A percentile compares a stretch with the other conserved stretches of the same genome.
Conservation (phyloP, 2,888 invertebrate genomes). For the Sylvicola fuscatus region DNA sequence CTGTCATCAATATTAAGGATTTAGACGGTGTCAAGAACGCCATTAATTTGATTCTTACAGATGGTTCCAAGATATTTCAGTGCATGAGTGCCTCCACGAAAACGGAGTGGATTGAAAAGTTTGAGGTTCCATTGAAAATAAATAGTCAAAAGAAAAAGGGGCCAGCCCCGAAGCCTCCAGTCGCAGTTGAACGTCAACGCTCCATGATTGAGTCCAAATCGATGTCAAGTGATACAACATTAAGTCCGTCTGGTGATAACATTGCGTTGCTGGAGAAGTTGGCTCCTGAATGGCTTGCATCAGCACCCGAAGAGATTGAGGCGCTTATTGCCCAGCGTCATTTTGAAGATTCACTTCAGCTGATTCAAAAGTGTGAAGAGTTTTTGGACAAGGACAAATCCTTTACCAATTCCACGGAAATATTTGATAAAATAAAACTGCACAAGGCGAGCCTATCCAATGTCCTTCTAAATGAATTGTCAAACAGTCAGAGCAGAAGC, state of each 20-base stretch:
- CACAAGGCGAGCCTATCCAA: conserved; percentile 62
- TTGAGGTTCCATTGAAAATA: conserved; percentile 60
- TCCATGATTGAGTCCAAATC: conserved; percentile 13
- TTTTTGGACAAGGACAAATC: conserved; percentile 25
- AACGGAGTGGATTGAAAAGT: conserved; percentile 84
- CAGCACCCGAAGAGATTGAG: conserved; percentile 85
- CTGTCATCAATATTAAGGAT: conserved; percentile 85
- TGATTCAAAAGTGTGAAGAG: conserved; percentile 47
- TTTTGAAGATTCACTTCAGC: conserved; percentile 75
- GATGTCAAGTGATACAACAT: conserved; percentile 9
- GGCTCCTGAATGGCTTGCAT: conserved; percentile 69
- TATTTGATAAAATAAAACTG: conserved; percentile 35
- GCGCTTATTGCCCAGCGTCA: conserved; percentile 88
- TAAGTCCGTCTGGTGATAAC: conserved; percentile 14
- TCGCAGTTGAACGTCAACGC: conserved; percentile 10
- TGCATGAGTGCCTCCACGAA: conserved; percentile 54
- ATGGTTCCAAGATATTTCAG: conserved; percentile 81
- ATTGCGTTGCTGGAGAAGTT: conserved; percentile 15
- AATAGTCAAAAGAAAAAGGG: conserved; percentile 30
- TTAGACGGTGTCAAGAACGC: conserved; percentile 77
- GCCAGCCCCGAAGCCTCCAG: conserved; percentile 25
- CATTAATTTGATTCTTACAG: conserved; percentile 85
- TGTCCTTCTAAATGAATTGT: conserved; percentile 71
- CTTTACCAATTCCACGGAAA: conserved; percentile 16
- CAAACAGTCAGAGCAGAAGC: conserved; percentile 76